Conservation (phyloP, 2,797 vertebrate species). For the Taeniopygia guttata region DNA sequence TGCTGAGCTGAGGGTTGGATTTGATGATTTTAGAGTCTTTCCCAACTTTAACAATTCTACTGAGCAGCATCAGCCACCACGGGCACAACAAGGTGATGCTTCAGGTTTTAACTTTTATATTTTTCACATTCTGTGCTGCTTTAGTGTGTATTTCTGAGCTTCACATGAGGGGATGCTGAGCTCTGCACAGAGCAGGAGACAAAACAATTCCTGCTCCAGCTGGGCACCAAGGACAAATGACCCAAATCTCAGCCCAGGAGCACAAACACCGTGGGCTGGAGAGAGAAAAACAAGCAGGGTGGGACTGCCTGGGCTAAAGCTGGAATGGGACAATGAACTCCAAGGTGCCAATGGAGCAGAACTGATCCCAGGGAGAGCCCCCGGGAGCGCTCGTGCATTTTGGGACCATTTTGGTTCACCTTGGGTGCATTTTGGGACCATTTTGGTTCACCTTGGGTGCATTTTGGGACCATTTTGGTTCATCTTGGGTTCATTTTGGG, state of each 20-base stretch:
- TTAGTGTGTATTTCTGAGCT: background rate
- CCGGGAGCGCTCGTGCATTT: background rate
- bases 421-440: background rate
- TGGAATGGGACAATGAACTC: no score
- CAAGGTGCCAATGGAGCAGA: no score
- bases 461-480: background rate
- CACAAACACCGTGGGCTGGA: no score
- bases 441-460: background rate
- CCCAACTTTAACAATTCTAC: background rate
- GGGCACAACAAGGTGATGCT: background rate
- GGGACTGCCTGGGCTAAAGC: no score
- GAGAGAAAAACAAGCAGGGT: no score
- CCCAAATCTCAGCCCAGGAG: no score
- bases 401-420: background rate
- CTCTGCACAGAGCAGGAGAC: no score
- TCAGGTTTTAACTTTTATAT: background rate
- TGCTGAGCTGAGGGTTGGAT: background rate
- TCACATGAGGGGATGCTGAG: background rate
- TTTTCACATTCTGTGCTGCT: background rate
- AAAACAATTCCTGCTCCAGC: no score
- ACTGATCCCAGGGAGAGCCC: no score
- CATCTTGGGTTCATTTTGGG: no score
- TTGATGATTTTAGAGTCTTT: background rate
- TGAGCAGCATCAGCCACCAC: background rate
- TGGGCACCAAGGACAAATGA: no score